Conservation (phyloP, 2,888 invertebrate species). For the Lithosia quadra region DNA sequence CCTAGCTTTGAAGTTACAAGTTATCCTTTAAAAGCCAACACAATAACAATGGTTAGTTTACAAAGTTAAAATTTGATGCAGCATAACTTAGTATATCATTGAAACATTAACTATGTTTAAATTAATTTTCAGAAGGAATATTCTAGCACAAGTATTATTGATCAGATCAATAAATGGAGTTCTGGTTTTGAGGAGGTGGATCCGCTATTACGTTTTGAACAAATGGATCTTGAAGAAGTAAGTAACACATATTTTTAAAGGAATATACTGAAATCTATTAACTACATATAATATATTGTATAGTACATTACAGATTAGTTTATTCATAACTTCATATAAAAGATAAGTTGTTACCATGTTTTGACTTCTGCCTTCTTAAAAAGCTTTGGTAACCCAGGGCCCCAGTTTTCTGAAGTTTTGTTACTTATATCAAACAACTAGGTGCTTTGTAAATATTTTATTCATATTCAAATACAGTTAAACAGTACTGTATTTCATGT, state of each 20-base stretch:
- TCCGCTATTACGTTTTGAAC: constrained; percentile 78
- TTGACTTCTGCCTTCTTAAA: too few relatives aligned
- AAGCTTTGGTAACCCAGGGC: too few relatives aligned
- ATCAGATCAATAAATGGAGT: constrained; percentile 79
- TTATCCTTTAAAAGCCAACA: constrained; percentile 74
- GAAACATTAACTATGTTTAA: neutral
- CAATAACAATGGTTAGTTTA: constrained; percentile 64
- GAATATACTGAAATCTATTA: neutral
- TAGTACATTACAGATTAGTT: too few relatives aligned
- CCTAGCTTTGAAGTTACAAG: constrained; percentile 74
- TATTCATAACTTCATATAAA: too few relatives aligned
- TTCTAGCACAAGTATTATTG: constrained; percentile 69
- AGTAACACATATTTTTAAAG: constrained; percentile 30
- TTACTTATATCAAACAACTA: too few relatives aligned
- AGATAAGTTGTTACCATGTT: too few relatives aligned
- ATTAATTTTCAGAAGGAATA: constrained; percentile 64
- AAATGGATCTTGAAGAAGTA: constrained; percentile 75
- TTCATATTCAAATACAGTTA: too few relatives aligned
- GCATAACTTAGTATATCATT: neutral
- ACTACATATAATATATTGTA: too few relatives aligned
- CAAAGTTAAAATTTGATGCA: neutral
- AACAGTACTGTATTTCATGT: too few relatives aligned
- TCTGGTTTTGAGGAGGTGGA: constrained; percentile 79
- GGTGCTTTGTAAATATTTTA: too few relatives aligned
- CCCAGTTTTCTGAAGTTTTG: too few relatives aligned